A percentile compares a stretch with the other conserved stretches of the same genome.
These are phyloP conservation scores for Anadara kagoshimensis DNA, from an alignment of 1,140 invertebrate genomes.

Conservation along the genomic window DNA sequence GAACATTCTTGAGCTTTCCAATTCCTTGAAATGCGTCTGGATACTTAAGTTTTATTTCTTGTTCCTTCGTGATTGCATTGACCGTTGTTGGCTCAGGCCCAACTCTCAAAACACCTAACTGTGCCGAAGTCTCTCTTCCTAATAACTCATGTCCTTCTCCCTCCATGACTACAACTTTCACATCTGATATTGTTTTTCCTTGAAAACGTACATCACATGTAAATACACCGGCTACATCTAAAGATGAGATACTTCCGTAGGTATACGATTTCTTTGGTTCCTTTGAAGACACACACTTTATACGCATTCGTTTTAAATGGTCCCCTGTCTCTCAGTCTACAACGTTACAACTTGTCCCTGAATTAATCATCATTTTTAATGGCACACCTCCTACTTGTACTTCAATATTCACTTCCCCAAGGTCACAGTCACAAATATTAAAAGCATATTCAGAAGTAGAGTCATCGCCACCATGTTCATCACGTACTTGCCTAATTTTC, in stretches of 20 bases:
- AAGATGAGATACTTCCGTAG: conserved; percentile 19
- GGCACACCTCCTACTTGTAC: conserved; percentile 10
- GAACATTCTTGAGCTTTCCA: conserved; percentile 23
- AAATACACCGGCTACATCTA: neutral
- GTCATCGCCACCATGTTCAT: too few relatives aligned
- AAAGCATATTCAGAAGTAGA: conserved; percentile 12
- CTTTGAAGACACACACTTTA: too few relatives aligned
- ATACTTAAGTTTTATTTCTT: conserved; percentile 1
- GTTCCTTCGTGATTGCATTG: neutral
- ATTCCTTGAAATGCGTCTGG: neutral
- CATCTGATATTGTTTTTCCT: neutral
- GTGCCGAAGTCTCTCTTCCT: too few relatives aligned
- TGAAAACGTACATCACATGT: neutral
- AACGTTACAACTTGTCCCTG: conserved; percentile 20
- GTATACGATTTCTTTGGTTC: too few relatives aligned
- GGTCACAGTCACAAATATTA: neutral
- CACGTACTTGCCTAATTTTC: neutral
- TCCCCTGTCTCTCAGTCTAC: conserved; percentile 5
- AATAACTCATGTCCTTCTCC: too few relatives aligned
- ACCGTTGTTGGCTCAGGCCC: too few relatives aligned
- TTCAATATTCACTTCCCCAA: neutral
- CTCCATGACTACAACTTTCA: too few relatives aligned
- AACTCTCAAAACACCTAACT: neutral
- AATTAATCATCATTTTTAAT: conserved; percentile 28
- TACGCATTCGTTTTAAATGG: neutral